These are phyloP conservation scores for Troglohyphantes excavatus DNA, from an alignment of 2,888 invertebrate genomes.

Conservation along the genomic window DNA sequence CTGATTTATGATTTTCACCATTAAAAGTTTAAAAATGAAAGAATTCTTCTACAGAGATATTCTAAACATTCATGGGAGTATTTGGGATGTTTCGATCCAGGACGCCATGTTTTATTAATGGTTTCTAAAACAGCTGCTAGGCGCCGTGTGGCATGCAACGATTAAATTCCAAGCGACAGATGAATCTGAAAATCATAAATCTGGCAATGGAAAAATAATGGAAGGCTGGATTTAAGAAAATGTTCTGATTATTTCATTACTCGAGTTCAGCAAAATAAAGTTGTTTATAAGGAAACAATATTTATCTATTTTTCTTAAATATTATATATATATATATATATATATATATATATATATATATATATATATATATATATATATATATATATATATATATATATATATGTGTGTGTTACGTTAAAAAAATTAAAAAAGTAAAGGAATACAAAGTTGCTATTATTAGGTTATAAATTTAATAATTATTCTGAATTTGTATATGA, in stretches of 20 bases:
- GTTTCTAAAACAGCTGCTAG: constrained; percentile 49
- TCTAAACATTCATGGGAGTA: constrained; percentile 38
- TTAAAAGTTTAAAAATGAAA: constrained; percentile 23
- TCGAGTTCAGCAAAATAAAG: neutral
- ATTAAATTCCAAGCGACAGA: constrained; percentile 13
- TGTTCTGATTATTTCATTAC: neutral
- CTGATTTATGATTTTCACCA: constrained; percentile 12
- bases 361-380: no score
- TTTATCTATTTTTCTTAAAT: no score
- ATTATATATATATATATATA: no score
- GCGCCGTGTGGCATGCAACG: neutral
- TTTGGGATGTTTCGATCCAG: constrained; percentile 43
- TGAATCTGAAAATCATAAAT: constrained; percentile 3
- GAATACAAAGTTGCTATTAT: no score
- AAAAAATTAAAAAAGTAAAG: no score
- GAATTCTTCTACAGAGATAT: neutral
- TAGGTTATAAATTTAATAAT: no score
- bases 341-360: no score
- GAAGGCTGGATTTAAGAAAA: neutral
- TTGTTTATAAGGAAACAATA: no score
- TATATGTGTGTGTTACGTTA: no score
- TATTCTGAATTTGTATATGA: no score
- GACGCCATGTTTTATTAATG: constrained; percentile 49
- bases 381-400: no score
- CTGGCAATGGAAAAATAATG: neutral